Conservation (phyloP, 2,797 vertebrate species). For the Parauchenoglanis punctatus region DNA sequence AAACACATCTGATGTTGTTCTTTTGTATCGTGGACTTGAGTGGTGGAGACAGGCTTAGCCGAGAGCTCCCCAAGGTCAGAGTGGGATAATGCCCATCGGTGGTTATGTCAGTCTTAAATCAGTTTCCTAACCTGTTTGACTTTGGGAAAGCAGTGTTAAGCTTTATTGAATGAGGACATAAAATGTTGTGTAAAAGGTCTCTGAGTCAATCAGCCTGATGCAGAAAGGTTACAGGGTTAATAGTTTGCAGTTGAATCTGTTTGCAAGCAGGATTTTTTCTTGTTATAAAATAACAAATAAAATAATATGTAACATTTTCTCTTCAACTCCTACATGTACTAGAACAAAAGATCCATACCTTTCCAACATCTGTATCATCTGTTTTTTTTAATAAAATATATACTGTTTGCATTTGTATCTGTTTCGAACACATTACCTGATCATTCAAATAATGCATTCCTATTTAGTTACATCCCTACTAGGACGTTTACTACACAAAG, state of each 20-base stretch:
- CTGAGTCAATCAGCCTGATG: constrained; percentile 44
- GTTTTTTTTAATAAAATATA: background rate
- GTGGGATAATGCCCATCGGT: constrained; percentile 41
- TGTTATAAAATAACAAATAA: constrained; percentile 1
- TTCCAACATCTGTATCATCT: background rate
- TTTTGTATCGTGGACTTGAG: constrained; percentile 34
- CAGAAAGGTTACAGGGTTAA: constrained; percentile 53
- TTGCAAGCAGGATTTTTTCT: background rate
- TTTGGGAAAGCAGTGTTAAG: constrained; percentile 44
- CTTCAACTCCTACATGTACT: background rate
- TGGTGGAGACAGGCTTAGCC: constrained; percentile 61
- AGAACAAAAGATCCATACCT: too few species aligned
- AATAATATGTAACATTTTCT: background rate
- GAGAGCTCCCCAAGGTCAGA: constrained; percentile 61
- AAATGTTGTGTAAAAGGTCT: constrained; percentile 43
- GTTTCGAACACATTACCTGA: background rate
- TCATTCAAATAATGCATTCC: background rate
- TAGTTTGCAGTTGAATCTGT: constrained; percentile 56
- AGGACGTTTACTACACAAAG: background rate
- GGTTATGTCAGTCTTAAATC: constrained; percentile 54
- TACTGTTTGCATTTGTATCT: background rate
- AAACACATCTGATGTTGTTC: constrained; percentile 57
- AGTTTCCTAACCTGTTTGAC: constrained; percentile 48
- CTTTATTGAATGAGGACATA: constrained; percentile 27
- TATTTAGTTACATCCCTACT: background rate